Percentiles rank a stretch among this genome's conserved stretches.
phyloP scores from a whole-genome alignment of 2,797 vertebrate species.

The Synaphobranchus kaupii region DNA sequence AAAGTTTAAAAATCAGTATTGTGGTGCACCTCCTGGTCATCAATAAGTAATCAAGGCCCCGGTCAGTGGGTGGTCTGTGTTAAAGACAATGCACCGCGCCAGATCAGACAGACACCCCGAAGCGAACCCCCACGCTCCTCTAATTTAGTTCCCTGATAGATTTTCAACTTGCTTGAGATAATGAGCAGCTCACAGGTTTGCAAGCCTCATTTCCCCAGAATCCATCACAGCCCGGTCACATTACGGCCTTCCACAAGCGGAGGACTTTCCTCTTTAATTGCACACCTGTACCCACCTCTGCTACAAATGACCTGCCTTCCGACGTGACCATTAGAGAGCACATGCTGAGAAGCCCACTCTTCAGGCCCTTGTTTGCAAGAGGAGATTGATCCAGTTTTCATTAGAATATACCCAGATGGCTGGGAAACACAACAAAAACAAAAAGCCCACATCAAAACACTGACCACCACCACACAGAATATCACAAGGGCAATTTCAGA shows the following conservation, averaged over 20 bases:
- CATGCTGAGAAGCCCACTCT: constrained; percentile 63
- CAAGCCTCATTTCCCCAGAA: constrained; percentile 67
- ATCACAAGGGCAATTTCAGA: background rate
- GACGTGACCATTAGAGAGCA: constrained; percentile 72
- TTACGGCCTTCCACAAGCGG: constrained; percentile 75
- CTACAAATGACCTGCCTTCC: constrained; percentile 76
- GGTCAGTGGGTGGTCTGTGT: constrained; percentile 27
- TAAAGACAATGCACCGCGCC: constrained; percentile 30
- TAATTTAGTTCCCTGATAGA: constrained; percentile 74
- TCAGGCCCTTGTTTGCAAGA: constrained; percentile 56
- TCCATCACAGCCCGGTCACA: constrained; percentile 73
- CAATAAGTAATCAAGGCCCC: constrained; percentile 34
- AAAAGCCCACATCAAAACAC: background rate
- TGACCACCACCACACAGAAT: background rate
- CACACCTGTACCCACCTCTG: constrained; percentile 58
- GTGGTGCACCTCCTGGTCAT: constrained; percentile 25
- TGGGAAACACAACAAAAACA: background rate
- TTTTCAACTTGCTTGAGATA: constrained; percentile 64
- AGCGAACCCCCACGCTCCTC: constrained; percentile 42
- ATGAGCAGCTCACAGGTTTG: constrained; percentile 73
- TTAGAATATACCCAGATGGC: background rate
- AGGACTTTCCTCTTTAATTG: constrained; percentile 78
- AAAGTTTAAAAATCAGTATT: constrained; percentile 4
- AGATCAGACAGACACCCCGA: constrained; percentile 30
- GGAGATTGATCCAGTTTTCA: constrained; percentile 29